Evolutionary conservation across 2,797 vertebrate species (phyloP), one percentile per base, ranked within the genome.

Genomic region (Parauchenoglanis ngamensis): DNA sequence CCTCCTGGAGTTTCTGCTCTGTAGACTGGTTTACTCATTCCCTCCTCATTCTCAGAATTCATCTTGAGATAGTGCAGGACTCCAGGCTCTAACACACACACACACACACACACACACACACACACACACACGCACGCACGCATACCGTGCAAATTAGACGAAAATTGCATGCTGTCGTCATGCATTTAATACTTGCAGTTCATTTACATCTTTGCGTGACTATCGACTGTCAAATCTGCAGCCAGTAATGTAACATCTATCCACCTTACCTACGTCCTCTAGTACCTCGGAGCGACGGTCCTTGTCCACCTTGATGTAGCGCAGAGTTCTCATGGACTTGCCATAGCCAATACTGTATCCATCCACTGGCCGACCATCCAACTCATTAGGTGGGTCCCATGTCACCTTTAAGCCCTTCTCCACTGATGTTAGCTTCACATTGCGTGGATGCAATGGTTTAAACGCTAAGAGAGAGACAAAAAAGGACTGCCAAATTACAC

Each of bases 261-360:
- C 63, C 65, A 70, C 90, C 95, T 96, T 95, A 97, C 96, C 96
- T 93, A 97, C 91, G 56, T 96, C 95, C 94, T 96, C 94, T 91
- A 95, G 90, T 89, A 94, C 91, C 87, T 94, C 93, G 25, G 94
- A 91, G 61, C 92, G 92, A 15, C 90, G 94, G 89, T 94, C 92
- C 82, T 94, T 96, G 89, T 94, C 94, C 81, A 84, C 92, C 70
- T 91, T 96, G 83, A 94, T 86, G 88, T 94, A 94, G 87, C 94
- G 95, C 88, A 97, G 93, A 65, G 93, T 93, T 93, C 94, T 94
- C 86, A 96, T 90, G 79, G 96, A 95, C 93, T 96, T 97, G 91
- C 94, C 96, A 72, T 95, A 93, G 92, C 93, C 95, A 90, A 96
- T 93, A 89, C 91, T 94, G 89, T 96, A 97, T 88, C 92, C 87